phyloP scores from a whole-genome alignment of 2,888 invertebrate genomes.

The Onchidella celtica region DNA sequence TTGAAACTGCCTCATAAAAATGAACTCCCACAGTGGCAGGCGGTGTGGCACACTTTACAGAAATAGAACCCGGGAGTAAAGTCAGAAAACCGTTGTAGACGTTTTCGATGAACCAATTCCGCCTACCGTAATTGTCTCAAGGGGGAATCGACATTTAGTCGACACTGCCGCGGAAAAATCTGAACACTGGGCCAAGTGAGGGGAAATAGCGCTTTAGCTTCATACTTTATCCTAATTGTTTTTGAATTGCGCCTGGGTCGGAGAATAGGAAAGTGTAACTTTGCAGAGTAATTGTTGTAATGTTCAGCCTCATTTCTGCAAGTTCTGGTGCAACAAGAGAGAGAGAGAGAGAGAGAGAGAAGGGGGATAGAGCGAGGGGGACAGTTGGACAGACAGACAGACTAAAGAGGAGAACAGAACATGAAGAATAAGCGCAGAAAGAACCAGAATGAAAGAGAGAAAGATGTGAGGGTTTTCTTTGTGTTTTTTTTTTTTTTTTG shows the following conservation, averaged over 20 bases:
- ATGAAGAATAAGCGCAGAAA: conserved; percentile 7
- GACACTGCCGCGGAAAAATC: background rate
- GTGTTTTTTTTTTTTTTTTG: background rate
- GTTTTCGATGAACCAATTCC: background rate
- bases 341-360: conserved; percentile 32
- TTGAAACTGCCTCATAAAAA: too few species aligned
- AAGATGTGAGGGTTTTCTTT: background rate
- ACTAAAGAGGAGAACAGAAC: too few species aligned
- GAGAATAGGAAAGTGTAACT: background rate
- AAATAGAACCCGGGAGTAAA: too few species aligned
- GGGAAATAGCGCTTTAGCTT: background rate
- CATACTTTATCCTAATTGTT: background rate
- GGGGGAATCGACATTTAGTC: conserved; percentile 12
- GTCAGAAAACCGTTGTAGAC: too few species aligned
- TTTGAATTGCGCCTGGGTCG: background rate
- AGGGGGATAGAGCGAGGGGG: conserved; percentile 37
- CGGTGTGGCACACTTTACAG: too few species aligned
- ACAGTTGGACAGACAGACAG: conserved; percentile 14
- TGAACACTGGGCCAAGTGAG: background rate
- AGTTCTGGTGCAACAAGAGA: background rate
- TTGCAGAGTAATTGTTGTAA: background rate
- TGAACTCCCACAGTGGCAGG: too few species aligned
- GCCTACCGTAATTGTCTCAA: background rate
- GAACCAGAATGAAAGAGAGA: conserved; percentile 14
- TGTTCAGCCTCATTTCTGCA: background rate